These are phyloP conservation scores for Harlomillsia oculata DNA, from an alignment of 1,140 invertebrate genomes.

Conservation along the genomic window DNA sequence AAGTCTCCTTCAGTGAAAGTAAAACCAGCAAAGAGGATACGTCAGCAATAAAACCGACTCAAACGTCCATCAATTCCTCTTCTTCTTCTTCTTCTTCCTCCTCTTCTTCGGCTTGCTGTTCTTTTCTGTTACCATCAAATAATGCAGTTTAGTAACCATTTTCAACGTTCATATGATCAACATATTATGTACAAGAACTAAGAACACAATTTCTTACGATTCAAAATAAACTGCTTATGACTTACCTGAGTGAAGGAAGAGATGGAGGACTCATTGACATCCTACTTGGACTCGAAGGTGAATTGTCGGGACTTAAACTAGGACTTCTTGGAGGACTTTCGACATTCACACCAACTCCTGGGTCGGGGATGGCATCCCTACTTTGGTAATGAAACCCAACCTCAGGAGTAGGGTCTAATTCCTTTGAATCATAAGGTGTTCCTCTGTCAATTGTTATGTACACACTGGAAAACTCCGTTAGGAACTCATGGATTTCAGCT, in stretches of 20 bases:
- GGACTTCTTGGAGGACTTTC: not conserved
- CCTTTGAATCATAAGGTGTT: too few species aligned
- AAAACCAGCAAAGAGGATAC: too few species aligned
- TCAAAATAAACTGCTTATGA: not conserved
- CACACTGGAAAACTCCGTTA: too few species aligned
- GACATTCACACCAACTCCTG: conserved; percentile 11
- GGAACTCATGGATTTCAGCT: too few species aligned
- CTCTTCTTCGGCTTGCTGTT: not conserved
- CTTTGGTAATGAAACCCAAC: conserved; percentile 13
- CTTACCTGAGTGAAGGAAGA: not conserved
- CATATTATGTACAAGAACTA: not conserved
- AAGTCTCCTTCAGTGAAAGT: too few species aligned
- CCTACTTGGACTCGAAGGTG: not conserved
- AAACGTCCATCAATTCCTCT: too few species aligned
- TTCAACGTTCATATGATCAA: not conserved
- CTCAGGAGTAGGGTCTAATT: too few species aligned
- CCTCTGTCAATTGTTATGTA: too few species aligned
- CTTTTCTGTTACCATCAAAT: too few species aligned
- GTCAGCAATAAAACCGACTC: too few species aligned
- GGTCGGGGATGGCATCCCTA: conserved; percentile 12
- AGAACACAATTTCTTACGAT: not conserved
- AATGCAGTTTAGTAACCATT: too few species aligned
- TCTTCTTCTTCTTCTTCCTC: not conserved
- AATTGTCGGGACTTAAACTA: not conserved
- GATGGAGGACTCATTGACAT: not conserved